Percentiles rank a stretch among this genome's conserved stretches.
phyloP scores from a whole-genome alignment of 2,113 vertebrate species.

The Hymenochirus boettgeri region DNA sequence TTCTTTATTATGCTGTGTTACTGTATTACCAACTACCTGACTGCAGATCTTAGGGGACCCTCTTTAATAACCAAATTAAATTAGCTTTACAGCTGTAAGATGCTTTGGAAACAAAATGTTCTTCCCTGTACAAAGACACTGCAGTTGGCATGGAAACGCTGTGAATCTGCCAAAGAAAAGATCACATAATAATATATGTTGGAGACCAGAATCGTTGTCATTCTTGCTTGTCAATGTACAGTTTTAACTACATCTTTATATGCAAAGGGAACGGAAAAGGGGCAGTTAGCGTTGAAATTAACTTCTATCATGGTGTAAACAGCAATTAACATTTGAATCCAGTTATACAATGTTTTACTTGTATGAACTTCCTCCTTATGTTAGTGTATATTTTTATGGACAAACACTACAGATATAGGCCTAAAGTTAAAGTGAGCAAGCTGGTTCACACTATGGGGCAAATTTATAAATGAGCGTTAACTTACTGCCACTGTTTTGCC shows the following conservation, averaged over 20 bases:
- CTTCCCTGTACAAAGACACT: constrained; percentile 42
- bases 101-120: constrained; percentile 38
- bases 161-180: constrained; percentile 32
- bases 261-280: too few species aligned
- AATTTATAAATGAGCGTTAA: too few species aligned
- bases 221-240: constrained; percentile 32
- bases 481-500: too few species aligned
- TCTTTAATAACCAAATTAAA: constrained; percentile 46
- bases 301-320: too few species aligned
- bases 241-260: constrained; percentile 44
- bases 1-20: constrained; percentile 7
- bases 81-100: constrained; percentile 40
- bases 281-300: too few species aligned
- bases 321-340: too few species aligned
- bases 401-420: too few species aligned
- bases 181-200: constrained; percentile 43
- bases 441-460: too few species aligned
- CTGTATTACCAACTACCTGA: constrained; percentile 33
- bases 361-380: too few species aligned
- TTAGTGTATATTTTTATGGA: too few species aligned
- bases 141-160: constrained; percentile 35
- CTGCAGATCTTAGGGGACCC: constrained; percentile 32
- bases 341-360: too few species aligned
- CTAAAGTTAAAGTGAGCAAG: too few species aligned
- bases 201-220: constrained; percentile 38